phyloP scores from a whole-genome alignment of 2,113 vertebrate species.

The Vimba vimba region DNA sequence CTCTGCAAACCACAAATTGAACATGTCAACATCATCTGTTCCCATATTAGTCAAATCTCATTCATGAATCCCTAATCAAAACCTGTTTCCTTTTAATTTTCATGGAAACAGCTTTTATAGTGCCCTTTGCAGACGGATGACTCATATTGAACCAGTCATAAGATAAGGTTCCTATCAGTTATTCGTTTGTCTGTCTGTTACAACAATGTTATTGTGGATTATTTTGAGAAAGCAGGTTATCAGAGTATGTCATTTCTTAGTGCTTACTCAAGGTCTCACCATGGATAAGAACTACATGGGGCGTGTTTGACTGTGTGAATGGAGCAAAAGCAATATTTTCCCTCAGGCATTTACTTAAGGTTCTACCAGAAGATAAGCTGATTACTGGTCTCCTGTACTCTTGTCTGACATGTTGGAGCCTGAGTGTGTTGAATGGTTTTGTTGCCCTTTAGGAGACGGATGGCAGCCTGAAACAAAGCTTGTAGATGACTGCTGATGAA shows the following conservation, averaged over 20 bases:
- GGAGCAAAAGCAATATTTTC: conserved; percentile 41
- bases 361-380: conserved; percentile 58
- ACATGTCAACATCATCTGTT: background rate
- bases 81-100: background rate
- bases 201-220: conserved; percentile 46
- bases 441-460: conserved; percentile 72
- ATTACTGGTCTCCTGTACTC: conserved; percentile 52
- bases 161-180: conserved; percentile 49
- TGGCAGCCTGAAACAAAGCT: conserved; percentile 54
- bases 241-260: conserved; percentile 46
- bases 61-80: background rate
- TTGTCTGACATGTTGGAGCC: conserved; percentile 63
- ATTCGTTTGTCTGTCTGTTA: conserved; percentile 36
- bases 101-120: background rate
- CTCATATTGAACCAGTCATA: conserved; percentile 46
- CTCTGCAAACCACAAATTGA: background rate
- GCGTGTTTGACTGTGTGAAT: conserved; percentile 39
- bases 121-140: conserved; percentile 46
- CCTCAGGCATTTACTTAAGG: conserved; percentile 55
- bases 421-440: conserved; percentile 63
- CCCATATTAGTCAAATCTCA: background rate
- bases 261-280: conserved; percentile 29
- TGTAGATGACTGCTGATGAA: conserved; percentile 23
- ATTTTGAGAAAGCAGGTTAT: conserved; percentile 48
- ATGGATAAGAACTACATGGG: conserved; percentile 41